phyloP scores from a whole-genome alignment of 2,888 invertebrate species.

The Apamea anceps region DNA sequence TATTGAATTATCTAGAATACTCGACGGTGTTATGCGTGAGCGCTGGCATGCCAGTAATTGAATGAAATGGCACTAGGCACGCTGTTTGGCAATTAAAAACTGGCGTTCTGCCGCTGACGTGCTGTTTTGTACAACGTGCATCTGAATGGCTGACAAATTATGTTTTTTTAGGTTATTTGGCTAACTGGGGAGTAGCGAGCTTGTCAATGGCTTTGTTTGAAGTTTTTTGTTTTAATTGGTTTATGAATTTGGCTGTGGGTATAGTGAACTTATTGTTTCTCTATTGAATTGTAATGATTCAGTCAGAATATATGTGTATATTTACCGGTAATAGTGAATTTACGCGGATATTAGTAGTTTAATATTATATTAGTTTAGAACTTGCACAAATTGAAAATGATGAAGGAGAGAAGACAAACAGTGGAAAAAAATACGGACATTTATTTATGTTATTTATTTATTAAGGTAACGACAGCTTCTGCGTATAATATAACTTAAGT shows the following conservation, averaged over 20 bases:
- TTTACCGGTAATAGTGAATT: not conserved
- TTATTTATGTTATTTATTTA: too few relatives aligned
- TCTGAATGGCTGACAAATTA: slow-evolving; percentile 55
- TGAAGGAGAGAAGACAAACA: too few relatives aligned
- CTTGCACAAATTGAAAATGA: not conserved
- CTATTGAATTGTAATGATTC: not conserved
- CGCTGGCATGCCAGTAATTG: slow-evolving; percentile 69
- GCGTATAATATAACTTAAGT: too few relatives aligned
- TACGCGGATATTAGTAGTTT: not conserved
- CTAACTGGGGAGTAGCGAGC: slow-evolving; percentile 8
- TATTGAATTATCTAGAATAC: slow-evolving; percentile 51
- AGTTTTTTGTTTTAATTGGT: slow-evolving; percentile 4
- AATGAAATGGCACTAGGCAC: slow-evolving; percentile 72
- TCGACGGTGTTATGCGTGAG: slow-evolving; percentile 46
- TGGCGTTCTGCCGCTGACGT: slow-evolving; percentile 62
- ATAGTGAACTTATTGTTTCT: not conserved
- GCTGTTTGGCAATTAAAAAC: slow-evolving; percentile 75
- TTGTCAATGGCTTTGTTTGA: slow-evolving; percentile 28
- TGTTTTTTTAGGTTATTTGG: slow-evolving; percentile 47
- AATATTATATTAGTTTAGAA: not conserved
- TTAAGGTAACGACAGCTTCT: too few relatives aligned
- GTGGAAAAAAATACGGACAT: too few relatives aligned
- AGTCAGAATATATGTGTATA: not conserved
- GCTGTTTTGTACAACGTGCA: slow-evolving; percentile 46
- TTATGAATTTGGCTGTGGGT: not conserved